These are phyloP conservation scores for Numenius arquata DNA, from an alignment of 2,113 vertebrate genomes.

Conservation along the genomic window DNA sequence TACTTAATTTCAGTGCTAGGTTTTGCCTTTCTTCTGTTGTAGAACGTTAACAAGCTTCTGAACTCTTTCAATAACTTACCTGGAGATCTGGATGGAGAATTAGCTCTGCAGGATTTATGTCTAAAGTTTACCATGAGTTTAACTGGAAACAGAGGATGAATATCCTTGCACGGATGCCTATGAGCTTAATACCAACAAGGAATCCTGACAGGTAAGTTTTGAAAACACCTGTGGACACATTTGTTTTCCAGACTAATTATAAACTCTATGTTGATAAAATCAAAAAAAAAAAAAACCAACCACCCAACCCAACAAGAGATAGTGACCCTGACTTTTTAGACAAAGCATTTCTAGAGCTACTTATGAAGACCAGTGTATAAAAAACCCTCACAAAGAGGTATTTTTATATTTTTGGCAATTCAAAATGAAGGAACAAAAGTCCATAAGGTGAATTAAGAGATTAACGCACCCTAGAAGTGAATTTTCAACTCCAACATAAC, in stretches of 20 bases:
- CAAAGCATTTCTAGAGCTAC: background rate
- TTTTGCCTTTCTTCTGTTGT: background rate
- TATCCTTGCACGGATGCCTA: background rate
- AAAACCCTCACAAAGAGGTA: background rate
- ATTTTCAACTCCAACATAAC: background rate
- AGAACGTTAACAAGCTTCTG: background rate
- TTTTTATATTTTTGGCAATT: background rate
- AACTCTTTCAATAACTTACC: background rate
- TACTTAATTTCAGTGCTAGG: background rate
- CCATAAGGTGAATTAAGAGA: background rate
- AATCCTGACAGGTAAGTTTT: background rate
- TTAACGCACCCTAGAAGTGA: background rate
- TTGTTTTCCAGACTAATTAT: background rate
- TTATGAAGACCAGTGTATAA: background rate
- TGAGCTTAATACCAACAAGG: background rate
- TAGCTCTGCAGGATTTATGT: background rate
- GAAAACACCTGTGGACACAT: background rate
- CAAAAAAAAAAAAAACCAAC: background rate
- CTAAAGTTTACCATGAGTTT: background rate
- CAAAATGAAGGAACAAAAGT: background rate
- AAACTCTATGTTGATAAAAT: background rate
- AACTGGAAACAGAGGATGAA: background rate
- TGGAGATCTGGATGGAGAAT: background rate
- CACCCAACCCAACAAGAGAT: background rate
- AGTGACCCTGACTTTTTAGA: background rate